These are phyloP conservation scores for Arge pagana DNA, from an alignment of 2,888 invertebrate species.

Conservation along the genomic window DNA sequence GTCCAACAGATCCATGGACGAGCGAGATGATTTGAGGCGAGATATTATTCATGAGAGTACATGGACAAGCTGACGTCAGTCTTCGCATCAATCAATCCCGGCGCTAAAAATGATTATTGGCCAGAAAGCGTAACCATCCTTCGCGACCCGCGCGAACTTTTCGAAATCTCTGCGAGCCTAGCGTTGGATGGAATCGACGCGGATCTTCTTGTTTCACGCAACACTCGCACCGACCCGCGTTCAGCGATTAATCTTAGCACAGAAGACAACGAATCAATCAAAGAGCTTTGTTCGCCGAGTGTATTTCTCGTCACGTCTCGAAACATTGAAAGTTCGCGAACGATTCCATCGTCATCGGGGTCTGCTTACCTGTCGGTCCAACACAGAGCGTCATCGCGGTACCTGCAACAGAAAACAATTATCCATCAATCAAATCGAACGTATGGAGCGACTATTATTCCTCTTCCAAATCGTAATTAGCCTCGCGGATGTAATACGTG, in stretches of 20 bases:
- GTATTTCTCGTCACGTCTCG: background rate
- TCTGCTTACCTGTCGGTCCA: conserved; percentile 83
- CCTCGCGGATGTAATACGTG: too few relatives aligned
- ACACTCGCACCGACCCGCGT: conserved; percentile 28
- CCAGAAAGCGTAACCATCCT: conserved; percentile 18
- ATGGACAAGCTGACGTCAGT: conserved; percentile 1
- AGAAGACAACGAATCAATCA: conserved; percentile 24
- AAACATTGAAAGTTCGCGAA: background rate
- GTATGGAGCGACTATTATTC: too few relatives aligned
- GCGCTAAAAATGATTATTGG: conserved; percentile 23
- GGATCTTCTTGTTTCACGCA: conserved; percentile 28
- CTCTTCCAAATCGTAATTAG: too few relatives aligned
- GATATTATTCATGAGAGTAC: conserved; percentile 8
- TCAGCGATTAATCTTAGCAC: conserved; percentile 29
- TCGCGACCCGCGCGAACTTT: conserved; percentile 30
- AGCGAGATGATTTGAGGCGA: background rate
- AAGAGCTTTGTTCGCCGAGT: background rate
- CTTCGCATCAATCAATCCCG: conserved; percentile 24
- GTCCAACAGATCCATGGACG: too few relatives aligned
- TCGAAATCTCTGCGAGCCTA: conserved; percentile 27
- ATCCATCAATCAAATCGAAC: too few relatives aligned
- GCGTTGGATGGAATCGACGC: too few relatives aligned
- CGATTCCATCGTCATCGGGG: too few relatives aligned
- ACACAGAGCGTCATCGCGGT: conserved; percentile 84
- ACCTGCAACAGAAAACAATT: conserved; percentile 69